Base-by-base conservation (phyloP, 2,113 vertebrate genomes). In the Neolamprologus caudopunctatus region DNA sequence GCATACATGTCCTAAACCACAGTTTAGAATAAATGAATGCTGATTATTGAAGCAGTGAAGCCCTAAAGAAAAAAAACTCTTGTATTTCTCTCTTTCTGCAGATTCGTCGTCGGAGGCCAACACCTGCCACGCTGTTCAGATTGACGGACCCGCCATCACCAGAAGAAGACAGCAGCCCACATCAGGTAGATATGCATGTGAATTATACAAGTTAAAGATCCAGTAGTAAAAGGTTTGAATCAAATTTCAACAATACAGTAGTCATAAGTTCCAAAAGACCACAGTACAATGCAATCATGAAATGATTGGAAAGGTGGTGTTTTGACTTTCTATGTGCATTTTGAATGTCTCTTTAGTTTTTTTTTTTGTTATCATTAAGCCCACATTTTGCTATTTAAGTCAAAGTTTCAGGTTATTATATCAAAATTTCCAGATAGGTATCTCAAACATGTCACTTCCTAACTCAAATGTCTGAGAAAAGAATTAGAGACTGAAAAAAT, bases 31-130 rank as follows among this genome's bases (percentile, higher is more conserved):
- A 31, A 51, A 63, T 50, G 5, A 28, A 19, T 45, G 17, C 14
- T 40, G 6, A 14, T 12, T 78, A 50, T 50, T 50, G 24, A 78
- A 31, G 24, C 9, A 50, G 4, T 7, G 13, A 50, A 75, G 42
- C 24, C 24, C 71, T 19, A 17, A 50, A 78, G 3, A 78, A n/a
- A 50, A 19, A 13, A 33, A 57, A 11, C 16, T 12, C 1, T n/a
- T 26, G 10, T 73, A 40, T 84, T 5, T 75, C 33, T 54, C 6
- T 80, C 9, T 86, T 24, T 83, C 40, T 84, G 24, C 26, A 99
- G 98, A 98, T 99, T 92, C 96, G 98, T 21, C 97, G 97, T 26
- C 91, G 98, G 79, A 97, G 98, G 86, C 98, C 98, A 3, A 99
- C 98, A 19, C 98, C 98, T 2, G 98, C 98, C 81, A 97, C 97